phyloP scores from a whole-genome alignment of 30 jellyfish, hydroid and myxozoan species.

The Aurelia aurita complex sp. Pacific region DNA sequence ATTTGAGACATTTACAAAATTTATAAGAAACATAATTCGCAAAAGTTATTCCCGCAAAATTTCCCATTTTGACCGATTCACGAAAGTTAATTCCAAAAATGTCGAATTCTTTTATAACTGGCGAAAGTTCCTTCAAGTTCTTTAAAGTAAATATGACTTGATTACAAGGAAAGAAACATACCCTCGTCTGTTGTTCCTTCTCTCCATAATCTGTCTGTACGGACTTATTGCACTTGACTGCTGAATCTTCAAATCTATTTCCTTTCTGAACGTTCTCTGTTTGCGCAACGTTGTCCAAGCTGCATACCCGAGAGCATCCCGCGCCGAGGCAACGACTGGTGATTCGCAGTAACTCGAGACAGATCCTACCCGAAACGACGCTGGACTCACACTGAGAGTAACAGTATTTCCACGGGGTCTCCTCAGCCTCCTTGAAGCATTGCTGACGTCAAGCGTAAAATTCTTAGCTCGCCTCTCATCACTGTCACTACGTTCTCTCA shows the following conservation, averaged over 20 bases:
- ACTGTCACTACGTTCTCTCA: constrained; percentile 80
- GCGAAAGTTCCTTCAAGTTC: too few species aligned
- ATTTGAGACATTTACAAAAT: too few species aligned
- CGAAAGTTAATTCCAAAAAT: too few species aligned
- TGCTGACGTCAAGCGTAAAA: constrained; percentile 69
- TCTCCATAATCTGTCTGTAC: constrained; percentile 41
- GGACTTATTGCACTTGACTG: constrained; percentile 72
- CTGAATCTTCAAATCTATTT: constrained; percentile 70
- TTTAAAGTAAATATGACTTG: too few species aligned
- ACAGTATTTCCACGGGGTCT: constrained; percentile 85
- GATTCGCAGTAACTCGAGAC: constrained; percentile 74
- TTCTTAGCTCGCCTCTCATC: constrained; percentile 84
- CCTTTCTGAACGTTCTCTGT: constrained; percentile 89
- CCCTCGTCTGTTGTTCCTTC: constrained; percentile 60
- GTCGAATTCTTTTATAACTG: too few species aligned
- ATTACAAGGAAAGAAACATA: constrained; percentile 6
- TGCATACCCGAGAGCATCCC: constrained; percentile 86
- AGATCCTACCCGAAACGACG: constrained; percentile 68
- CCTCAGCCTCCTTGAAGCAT: constrained; percentile 68
- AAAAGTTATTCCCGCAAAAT: too few species aligned
- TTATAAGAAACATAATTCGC: too few species aligned
- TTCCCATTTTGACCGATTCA: too few species aligned
- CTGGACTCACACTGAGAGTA: constrained; percentile 85
- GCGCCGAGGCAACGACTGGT: constrained; percentile 72
- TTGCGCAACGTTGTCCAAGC: constrained; percentile 95